Percentiles rank a stretch among this genome's conserved stretches.
These are phyloP conservation scores for Chrysomela aeneicollis DNA, from an alignment of 2,888 invertebrate species.

Conservation along the genomic window DNA sequence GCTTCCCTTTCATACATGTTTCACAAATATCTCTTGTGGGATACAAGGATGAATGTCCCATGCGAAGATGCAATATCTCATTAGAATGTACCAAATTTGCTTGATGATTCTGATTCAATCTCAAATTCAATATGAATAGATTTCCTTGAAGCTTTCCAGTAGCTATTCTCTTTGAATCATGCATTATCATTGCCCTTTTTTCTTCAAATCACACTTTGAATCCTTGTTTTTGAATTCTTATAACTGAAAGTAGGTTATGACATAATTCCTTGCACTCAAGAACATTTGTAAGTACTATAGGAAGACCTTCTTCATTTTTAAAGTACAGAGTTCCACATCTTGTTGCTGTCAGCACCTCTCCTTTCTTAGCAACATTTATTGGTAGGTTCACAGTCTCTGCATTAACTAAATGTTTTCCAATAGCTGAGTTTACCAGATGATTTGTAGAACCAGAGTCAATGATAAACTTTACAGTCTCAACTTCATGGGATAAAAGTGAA, in stretches of 20 bases:
- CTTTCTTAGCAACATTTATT: slow-evolving; percentile 10
- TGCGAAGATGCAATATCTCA: slow-evolving; percentile 7
- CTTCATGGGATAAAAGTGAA: not conserved
- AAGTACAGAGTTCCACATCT: slow-evolving; percentile 1
- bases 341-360: not conserved
- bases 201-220: not conserved
- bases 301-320: not conserved
- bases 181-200: not conserved
- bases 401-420: not conserved
- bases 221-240: not conserved
- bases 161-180: not conserved
- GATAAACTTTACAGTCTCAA: not conserved
- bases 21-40: slow-evolving; percentile 10
- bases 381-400: not conserved
- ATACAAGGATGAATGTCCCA: slow-evolving; percentile 15
- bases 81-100: not conserved
- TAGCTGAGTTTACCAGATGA: not conserved
- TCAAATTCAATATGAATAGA: not conserved
- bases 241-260: not conserved
- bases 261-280: not conserved
- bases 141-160: not conserved
- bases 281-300: slow-evolving; percentile 1
- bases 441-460: slow-evolving; percentile 13
- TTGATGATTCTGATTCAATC: not conserved
- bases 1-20: slow-evolving; percentile 13